Evolutionary conservation across 2,888 invertebrate genomes (phyloP).

Genomic region (Coenonympha arcania): DNA sequence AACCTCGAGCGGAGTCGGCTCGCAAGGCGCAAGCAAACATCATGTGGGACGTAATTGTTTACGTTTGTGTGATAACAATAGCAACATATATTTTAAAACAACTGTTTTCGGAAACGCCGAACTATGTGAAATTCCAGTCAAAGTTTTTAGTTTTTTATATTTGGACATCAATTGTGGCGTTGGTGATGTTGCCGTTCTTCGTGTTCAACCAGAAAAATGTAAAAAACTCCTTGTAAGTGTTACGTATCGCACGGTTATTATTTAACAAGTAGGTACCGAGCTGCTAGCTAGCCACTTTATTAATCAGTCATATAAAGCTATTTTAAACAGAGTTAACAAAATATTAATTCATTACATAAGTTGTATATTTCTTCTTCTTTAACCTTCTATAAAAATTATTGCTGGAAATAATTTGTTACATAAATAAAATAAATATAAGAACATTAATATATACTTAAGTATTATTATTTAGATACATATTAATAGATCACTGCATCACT

Average conservation of each 20-base stretch:
- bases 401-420: too few relatives aligned
- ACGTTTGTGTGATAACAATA: slow-evolving; percentile 49
- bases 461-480: too few relatives aligned
- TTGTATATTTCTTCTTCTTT: background rate
- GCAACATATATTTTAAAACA: slow-evolving; percentile 64
- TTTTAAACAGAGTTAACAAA: background rate
- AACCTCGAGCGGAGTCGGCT: background rate
- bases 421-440: background rate
- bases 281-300: background rate
- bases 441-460: background rate
- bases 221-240: slow-evolving; percentile 72
- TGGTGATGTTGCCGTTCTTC: slow-evolving; percentile 64
- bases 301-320: background rate
- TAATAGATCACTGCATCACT: too few relatives aligned
- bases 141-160: slow-evolving; percentile 69
- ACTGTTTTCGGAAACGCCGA: slow-evolving; percentile 67
- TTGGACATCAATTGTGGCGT: slow-evolving; percentile 56
- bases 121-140: slow-evolving; percentile 67
- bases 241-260: slow-evolving; percentile 1
- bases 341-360: background rate
- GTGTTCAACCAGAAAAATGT: slow-evolving; percentile 70
- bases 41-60: slow-evolving; percentile 66
- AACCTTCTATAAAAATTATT: background rate
- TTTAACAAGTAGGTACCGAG: slow-evolving; percentile 4
- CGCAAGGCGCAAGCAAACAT: slow-evolving; percentile 54